Conservation (phyloP, 2,888 invertebrate species). For the Mythimna ferrago region DNA sequence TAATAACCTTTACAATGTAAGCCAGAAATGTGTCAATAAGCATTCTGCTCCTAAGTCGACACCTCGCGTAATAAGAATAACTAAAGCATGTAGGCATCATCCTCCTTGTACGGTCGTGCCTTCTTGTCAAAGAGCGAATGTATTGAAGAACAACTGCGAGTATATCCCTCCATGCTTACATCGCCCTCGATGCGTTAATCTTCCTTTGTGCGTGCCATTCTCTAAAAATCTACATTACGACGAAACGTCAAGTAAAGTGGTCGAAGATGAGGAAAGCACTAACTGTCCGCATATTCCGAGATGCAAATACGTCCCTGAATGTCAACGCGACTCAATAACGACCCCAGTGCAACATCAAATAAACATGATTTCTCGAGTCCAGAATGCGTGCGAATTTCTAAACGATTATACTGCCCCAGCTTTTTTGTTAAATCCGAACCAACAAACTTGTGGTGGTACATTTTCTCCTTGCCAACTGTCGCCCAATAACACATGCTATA, state of each 20-base stretch:
- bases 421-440: constrained; percentile 67
- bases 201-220: constrained; percentile 83
- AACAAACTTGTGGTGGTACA: constrained; percentile 62
- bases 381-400: constrained; percentile 71
- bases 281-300: constrained; percentile 70
- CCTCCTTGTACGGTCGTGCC: constrained; percentile 87
- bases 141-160: constrained; percentile 83
- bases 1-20: constrained; percentile 69
- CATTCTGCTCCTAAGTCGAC: constrained; percentile 65
- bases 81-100: constrained; percentile 86
- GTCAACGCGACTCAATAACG: constrained; percentile 70
- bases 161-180: constrained; percentile 84
- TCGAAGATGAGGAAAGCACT: constrained; percentile 65
- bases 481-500: constrained; percentile 58
- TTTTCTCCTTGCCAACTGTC: constrained; percentile 67
- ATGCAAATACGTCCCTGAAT: constrained; percentile 72
- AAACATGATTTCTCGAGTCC: constrained; percentile 67
- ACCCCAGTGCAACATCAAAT: constrained; percentile 69
- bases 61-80: constrained; percentile 80
- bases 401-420: constrained; percentile 48
- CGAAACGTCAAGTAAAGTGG: constrained; percentile 68
- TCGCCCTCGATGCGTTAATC: constrained; percentile 84
- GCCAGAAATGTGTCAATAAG: constrained; percentile 68
- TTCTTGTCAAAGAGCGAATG: constrained; percentile 82
- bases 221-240: constrained; percentile 78